Evolutionary conservation across 1,140 invertebrate species (phyloP).

Genomic region (Nymphalis io): DNA sequence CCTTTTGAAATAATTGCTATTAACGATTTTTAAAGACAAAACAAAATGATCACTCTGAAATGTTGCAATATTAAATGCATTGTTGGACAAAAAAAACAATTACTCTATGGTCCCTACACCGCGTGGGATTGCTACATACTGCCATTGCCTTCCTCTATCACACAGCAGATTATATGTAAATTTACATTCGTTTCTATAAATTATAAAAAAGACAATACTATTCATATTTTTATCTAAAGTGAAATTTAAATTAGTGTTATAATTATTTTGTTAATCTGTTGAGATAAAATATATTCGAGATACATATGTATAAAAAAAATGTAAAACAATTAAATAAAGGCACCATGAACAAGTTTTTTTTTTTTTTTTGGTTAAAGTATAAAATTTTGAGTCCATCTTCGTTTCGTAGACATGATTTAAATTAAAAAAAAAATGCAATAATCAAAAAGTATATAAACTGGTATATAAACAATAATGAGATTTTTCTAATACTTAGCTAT

Average conservation of each 20-base stretch:
- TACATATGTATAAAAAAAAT: neutral
- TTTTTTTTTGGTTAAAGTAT: conserved; percentile 1
- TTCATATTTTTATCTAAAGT: no score
- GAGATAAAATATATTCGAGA: no score
- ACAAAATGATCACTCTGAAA: neutral
- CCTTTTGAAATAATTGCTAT: no score
- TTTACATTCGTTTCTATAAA: neutral
- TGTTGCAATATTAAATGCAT: conserved; percentile 17
- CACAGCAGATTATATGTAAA: neutral
- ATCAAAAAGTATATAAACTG: conserved; percentile 9
- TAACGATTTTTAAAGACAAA: no score
- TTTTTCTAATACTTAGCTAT: neutral
- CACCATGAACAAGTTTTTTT: neutral
- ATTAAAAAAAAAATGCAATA: conserved; percentile 4
- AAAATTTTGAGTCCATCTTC: conserved; percentile 2
- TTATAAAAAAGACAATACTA: no score
- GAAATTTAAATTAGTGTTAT: no score
- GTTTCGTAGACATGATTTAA: conserved; percentile 6
- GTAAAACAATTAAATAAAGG: conserved; percentile 9
- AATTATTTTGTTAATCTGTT: no score
- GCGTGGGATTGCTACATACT: conserved; percentile 26
- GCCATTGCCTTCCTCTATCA: neutral
- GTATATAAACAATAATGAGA: conserved; percentile 8
- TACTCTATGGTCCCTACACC: conserved; percentile 46
- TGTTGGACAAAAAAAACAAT: conserved; percentile 29